These are phyloP conservation scores for Bombus pascuorum DNA, from an alignment of 1,140 invertebrate genomes.

Conservation along the genomic window DNA sequence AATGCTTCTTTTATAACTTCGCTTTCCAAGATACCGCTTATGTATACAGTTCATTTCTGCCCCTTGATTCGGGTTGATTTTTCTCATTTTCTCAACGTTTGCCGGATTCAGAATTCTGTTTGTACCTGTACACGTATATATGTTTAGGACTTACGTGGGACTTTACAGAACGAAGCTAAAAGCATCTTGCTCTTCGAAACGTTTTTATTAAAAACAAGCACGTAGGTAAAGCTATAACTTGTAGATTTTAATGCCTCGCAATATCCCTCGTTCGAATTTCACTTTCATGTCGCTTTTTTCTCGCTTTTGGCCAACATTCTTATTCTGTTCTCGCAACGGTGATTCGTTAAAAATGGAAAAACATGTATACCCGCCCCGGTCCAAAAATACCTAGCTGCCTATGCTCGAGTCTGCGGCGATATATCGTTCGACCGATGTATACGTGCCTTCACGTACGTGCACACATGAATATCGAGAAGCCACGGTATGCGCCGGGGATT, in stretches of 20 bases:
- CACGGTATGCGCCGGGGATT: conserved; percentile 38
- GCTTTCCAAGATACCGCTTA: not conserved
- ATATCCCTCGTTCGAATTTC: conserved; percentile 27
- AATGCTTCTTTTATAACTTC: not conserved
- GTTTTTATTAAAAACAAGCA: not conserved
- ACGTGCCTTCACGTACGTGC: conserved; percentile 10
- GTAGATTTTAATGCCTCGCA: not conserved
- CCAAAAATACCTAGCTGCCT: conserved; percentile 34
- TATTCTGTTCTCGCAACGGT: conserved; percentile 30
- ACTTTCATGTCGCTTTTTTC: conserved; percentile 15
- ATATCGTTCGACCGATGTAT: conserved; percentile 46
- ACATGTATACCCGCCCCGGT: conserved; percentile 19
- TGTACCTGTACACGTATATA: not conserved
- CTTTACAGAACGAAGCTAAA: too few relatives aligned
- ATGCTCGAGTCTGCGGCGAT: conserved; percentile 37
- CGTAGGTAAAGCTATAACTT: not conserved
- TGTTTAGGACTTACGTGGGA: not conserved
- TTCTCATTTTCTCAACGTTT: not conserved
- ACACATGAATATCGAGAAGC: conserved; percentile 48
- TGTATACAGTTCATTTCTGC: not conserved
- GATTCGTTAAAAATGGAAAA: conserved; percentile 39
- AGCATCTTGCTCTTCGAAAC: not conserved
- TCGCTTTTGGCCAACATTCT: conserved; percentile 5
- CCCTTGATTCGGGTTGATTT: not conserved
- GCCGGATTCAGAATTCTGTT: not conserved